Conservation (phyloP, 1,140 invertebrate genomes). For the Caenorhabditis elegans region DNA sequence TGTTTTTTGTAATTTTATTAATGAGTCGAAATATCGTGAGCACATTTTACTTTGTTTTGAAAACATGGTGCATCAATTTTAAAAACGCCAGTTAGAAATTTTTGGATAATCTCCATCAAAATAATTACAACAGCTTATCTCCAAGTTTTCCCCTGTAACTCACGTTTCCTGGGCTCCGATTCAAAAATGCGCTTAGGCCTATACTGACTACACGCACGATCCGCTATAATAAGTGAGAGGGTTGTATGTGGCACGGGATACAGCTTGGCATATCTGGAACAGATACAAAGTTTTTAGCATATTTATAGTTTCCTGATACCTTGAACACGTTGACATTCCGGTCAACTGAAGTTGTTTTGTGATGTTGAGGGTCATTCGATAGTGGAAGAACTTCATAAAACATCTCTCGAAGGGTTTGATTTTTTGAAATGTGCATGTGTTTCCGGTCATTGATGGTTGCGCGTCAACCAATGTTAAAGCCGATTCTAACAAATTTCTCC, state of each 20-base stretch:
- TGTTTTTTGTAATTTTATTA: too few species aligned
- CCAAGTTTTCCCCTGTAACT: too few species aligned
- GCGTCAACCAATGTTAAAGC: neutral
- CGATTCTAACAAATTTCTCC: neutral
- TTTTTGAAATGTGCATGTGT: constrained; percentile 38
- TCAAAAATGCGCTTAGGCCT: constrained; percentile 11
- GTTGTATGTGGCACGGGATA: constrained; percentile 32
- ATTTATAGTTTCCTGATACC: neutral
- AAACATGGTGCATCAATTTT: too few species aligned
- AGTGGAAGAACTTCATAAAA: constrained; percentile 16
- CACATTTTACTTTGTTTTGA: too few species aligned
- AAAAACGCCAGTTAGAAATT: too few species aligned
- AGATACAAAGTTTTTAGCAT: neutral
- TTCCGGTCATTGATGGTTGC: constrained; percentile 35
- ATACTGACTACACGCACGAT: neutral
- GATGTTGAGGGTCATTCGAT: constrained; percentile 27
- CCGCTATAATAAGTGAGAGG: constrained; percentile 29
- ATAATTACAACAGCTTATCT: too few species aligned
- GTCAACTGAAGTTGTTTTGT: constrained; percentile 36
- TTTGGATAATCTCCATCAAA: too few species aligned
- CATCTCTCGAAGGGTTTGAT: constrained; percentile 37
- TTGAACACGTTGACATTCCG: constrained; percentile 26
- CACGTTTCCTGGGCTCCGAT: neutral
- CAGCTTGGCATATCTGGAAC: constrained; percentile 26
- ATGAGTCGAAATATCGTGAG: too few species aligned